Evolutionary conservation across 1,140 invertebrate genomes (phyloP).

Genomic region (Lordiphosa collinella): DNA sequence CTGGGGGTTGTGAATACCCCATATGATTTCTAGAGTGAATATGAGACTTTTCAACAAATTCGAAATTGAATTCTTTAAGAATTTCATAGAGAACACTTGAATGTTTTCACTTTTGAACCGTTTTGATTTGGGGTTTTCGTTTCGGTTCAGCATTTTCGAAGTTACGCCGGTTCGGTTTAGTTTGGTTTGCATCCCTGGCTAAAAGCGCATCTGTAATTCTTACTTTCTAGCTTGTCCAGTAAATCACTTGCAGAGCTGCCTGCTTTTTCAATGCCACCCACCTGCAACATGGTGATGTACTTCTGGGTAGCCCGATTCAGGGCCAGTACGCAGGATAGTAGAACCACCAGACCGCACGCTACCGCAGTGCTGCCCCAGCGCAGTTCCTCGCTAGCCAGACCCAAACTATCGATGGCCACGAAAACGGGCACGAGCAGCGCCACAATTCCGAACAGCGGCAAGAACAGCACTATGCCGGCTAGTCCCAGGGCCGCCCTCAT

Average conservation of each 20-base stretch:
- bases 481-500: slow-evolving; percentile 87
- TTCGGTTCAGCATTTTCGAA: too few species aligned
- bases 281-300: slow-evolving; percentile 84
- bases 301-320: slow-evolving; percentile 83
- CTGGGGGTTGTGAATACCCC: too few species aligned
- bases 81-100: too few species aligned
- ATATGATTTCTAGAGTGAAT: too few species aligned
- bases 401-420: slow-evolving; percentile 86
- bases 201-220: too few species aligned
- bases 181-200: too few species aligned
- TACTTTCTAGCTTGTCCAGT: too few species aligned
- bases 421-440: slow-evolving; percentile 87
- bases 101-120: too few species aligned
- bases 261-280: slow-evolving; percentile 56
- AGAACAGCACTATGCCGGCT: slow-evolving; percentile 87
- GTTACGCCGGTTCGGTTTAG: too few species aligned
- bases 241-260: background rate
- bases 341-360: slow-evolving; percentile 81
- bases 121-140: too few species aligned
- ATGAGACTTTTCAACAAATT: too few species aligned
- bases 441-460: slow-evolving; percentile 88
- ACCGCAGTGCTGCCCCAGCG: slow-evolving; percentile 82
- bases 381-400: slow-evolving; percentile 83
- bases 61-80: too few species aligned
- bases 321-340: slow-evolving; percentile 84